These are phyloP conservation scores for Eulemur macaco DNA, from an alignment of 2,113 vertebrate species.

Conservation along the genomic window DNA sequence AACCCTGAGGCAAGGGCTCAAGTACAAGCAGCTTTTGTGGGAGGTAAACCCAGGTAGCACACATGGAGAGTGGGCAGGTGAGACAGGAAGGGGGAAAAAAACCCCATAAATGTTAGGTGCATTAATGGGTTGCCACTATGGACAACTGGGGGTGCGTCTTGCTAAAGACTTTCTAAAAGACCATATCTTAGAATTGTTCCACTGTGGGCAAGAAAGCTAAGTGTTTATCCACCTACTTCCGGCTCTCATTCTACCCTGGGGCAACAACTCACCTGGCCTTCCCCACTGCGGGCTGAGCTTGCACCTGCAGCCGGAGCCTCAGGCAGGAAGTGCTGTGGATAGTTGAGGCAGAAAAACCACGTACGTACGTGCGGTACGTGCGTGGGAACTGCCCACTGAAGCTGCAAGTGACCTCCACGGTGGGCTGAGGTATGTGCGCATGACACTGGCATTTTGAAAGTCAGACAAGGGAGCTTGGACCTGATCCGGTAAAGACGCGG, in stretches of 20 bases:
- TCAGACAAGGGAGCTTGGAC: background rate
- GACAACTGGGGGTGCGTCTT: background rate
- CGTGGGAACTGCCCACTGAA: too few relatives aligned
- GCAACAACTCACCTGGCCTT: background rate
- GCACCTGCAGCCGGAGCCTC: background rate
- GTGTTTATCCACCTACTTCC: background rate
- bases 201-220: background rate
- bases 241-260: background rate
- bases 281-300: background rate
- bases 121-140: background rate
- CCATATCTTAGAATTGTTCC: background rate
- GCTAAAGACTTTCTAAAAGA: background rate
- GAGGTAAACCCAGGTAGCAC: background rate
- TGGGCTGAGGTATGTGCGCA: background rate
- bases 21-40: background rate
- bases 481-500: too few relatives aligned
- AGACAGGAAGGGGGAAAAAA: background rate
- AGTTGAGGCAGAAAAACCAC: background rate
- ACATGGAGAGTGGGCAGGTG: background rate
- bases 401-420: accelerated
- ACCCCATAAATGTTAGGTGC: background rate
- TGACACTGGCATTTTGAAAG: too few relatives aligned
- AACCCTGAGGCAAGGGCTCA: background rate
- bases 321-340: too few relatives aligned
- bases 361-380: background rate